Conservation (phyloP, 2,888 invertebrate species). For the Ganaspis brasiliensis region DNA sequence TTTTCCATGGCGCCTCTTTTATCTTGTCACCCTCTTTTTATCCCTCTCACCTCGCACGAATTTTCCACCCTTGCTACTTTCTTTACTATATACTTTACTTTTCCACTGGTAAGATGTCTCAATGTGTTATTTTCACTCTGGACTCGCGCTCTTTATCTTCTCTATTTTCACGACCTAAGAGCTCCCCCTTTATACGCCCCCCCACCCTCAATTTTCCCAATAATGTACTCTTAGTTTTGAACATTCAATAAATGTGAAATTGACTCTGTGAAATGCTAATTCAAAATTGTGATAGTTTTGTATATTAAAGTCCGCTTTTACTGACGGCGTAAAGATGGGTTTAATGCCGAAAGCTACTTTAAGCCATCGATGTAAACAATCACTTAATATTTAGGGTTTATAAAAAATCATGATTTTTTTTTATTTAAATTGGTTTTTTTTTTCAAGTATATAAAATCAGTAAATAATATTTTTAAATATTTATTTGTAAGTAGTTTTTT, state of each 20-base stretch:
- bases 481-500: no score
- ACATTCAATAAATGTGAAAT: neutral
- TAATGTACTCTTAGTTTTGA: neutral
- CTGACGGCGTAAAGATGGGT: no score
- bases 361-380: no score
- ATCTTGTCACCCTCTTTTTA: conserved; percentile 24
- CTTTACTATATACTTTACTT: neutral
- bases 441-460: no score
- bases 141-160: neutral
- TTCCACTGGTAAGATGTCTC: neutral
- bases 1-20: conserved; percentile 11
- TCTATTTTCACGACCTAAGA: conserved; percentile 1
- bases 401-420: no score
- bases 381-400: no score
- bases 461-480: no score
- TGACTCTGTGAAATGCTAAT: no score
- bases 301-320: no score
- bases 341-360: no score
- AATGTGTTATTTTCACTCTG: conserved; percentile 23
- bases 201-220: neutral
- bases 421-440: no score
- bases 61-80: neutral
- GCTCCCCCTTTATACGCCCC: neutral
- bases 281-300: no score
- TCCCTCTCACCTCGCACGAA: neutral